Conservation (phyloP, 2,797 vertebrate species). For the Nyctibius grandis region DNA sequence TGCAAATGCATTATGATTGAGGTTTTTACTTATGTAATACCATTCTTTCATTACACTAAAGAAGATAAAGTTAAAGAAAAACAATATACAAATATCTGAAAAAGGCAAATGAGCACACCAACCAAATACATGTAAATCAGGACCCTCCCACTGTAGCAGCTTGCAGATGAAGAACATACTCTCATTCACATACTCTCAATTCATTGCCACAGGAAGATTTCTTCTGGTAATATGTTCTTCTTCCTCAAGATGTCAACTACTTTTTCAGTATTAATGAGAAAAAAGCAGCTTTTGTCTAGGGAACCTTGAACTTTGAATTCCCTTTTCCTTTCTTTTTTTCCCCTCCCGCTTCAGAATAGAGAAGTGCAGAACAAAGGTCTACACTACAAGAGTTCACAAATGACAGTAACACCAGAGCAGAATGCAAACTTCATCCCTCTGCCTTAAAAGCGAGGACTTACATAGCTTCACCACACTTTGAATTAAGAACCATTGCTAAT, state of each 20-base stretch:
- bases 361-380: background rate
- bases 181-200: background rate
- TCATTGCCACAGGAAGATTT: background rate
- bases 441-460: background rate
- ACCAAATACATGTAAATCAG: background rate
- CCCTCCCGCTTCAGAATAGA: background rate
- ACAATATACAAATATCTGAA: background rate
- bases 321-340: background rate
- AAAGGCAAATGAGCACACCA: background rate
- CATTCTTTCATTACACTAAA: constrained; percentile 1
- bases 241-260: background rate
- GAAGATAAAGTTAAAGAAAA: no score
- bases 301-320: background rate
- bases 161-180: background rate
- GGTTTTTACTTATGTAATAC: background rate
- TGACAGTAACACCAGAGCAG: background rate
- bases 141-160: background rate
- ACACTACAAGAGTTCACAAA: background rate
- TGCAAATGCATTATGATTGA: background rate
- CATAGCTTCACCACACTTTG: background rate
- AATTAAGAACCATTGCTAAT: background rate
- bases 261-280: background rate
- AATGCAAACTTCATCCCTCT: background rate
- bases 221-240: background rate
- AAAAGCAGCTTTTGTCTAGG: background rate